Base-by-base conservation (phyloP, 2,797 vertebrate genomes). In the Choloepus didactylus region DNA sequence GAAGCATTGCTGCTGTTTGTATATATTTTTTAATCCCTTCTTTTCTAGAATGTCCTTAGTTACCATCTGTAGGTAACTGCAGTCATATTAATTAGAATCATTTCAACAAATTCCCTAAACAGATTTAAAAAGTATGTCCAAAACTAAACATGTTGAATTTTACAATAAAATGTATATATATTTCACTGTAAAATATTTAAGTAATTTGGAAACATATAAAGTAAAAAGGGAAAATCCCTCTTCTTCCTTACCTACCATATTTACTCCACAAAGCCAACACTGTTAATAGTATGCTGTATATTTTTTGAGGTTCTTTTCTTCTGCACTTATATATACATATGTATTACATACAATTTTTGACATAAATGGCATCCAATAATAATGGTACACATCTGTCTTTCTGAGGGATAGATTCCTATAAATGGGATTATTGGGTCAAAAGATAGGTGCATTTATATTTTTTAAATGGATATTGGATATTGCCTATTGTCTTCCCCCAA, bases 121-220 rank as follows among this genome's bases (percentile, higher is more conserved):
- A 64, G 19, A 67, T 87, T 70, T 93, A 51, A 7, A 82, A 95
- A 81, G 12, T 31, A 85, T 44, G 12, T 56, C 5, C 35, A 62
- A 67, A 3, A 10, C 19, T 51, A 82, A 51, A 38, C 4, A 59
- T 70, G 27, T 67, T 75, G 29, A 91, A 44, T 82, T 79, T 95
- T 6, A 70, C 2, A 70, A 9, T 31, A 91, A 77, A 66, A 5
- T 3, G 18, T 27, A 5, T 38, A 67, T 80, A 91, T 70, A 18
- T 35, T 91, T 95, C 66, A 64, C 5, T 66, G 9, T 62, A 86
- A 93, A 95, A 92, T 75, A 91, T 67, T 72, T 66, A 35, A 72
- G 79, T 4, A 82, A 38, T 44, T 67, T 0, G 35, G 49, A 72
- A 87, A 77, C 59, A 11, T 31, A 59, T 27, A 89, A 75, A 81